A percentile compares a stretch with the other conserved stretches of the same genome.
Evolutionary conservation across 2,113 vertebrate species (phyloP).

Genomic region (Egretta garzetta): DNA sequence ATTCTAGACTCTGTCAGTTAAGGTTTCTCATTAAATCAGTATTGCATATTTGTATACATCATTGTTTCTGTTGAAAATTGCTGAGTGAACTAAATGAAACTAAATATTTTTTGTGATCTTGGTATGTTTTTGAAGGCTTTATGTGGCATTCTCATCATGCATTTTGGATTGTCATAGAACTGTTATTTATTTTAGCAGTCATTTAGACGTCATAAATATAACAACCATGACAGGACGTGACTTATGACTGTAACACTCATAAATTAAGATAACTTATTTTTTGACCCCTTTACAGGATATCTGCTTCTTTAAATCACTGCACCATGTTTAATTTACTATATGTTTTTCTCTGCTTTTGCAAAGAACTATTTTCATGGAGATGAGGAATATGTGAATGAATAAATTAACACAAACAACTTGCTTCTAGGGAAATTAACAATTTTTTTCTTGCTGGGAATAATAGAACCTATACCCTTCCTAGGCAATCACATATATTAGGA

Average conservation of each 20-base stretch:
- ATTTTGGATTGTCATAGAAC: neutral
- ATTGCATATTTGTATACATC: neutral
- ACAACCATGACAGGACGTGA: conserved; percentile 18
- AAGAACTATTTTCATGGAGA: neutral
- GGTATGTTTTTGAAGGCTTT: neutral
- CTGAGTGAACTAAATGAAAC: neutral
- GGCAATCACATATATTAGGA: neutral
- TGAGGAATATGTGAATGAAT: conserved; percentile 11
- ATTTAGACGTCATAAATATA: conserved; percentile 40
- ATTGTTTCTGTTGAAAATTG: neutral
- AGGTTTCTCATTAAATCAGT: neutral
- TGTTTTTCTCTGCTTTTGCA: neutral
- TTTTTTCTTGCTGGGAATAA: neutral
- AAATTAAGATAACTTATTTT: conserved; percentile 44
- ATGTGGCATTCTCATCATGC: neutral
- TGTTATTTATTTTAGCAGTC: conserved; percentile 26
- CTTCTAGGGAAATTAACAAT: neutral
- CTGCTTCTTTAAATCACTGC: conserved; percentile 4
- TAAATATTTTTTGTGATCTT: neutral
- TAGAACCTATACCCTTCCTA: neutral
- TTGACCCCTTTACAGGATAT: neutral
- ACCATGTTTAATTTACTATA: neutral
- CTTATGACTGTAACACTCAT: conserved; percentile 4
- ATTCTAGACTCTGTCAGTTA: neutral
- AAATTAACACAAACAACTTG: conserved; percentile 37